Evolutionary conservation across 2,888 invertebrate species (phyloP).

Genomic region (Volucella inflata): DNA sequence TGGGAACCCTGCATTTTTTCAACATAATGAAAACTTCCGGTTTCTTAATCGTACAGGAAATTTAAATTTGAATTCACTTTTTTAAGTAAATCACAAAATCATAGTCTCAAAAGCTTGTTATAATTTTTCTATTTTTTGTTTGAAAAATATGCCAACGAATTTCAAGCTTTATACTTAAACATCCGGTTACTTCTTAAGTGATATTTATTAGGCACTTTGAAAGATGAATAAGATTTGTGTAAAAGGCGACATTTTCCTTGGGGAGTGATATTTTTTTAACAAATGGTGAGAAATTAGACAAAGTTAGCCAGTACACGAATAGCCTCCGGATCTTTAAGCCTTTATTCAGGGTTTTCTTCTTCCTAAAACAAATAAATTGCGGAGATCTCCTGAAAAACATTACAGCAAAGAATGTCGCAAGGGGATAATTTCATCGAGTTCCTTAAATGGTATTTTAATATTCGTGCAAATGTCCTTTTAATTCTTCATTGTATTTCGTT

Average conservation of each 20-base stretch:
- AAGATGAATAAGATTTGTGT: slow-evolving; percentile 44
- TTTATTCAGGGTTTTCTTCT: slow-evolving; percentile 18
- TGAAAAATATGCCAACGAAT: slow-evolving; percentile 59
- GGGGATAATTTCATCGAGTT: slow-evolving; percentile 67
- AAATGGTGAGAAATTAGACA: slow-evolving; percentile 36
- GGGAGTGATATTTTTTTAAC: slow-evolving; percentile 47
- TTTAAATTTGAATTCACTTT: too few relatives aligned
- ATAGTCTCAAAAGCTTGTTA: too few relatives aligned
- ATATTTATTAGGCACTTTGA: slow-evolving; percentile 69
- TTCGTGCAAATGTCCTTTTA: slow-evolving; percentile 69
- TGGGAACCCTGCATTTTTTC: too few relatives aligned
- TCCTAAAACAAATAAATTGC: slow-evolving; percentile 48
- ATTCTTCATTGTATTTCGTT: slow-evolving; percentile 56
- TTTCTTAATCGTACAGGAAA: too few relatives aligned
- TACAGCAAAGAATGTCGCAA: slow-evolving; percentile 27
- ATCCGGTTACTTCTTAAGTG: slow-evolving; percentile 54
- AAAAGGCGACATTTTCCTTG: slow-evolving; percentile 50
- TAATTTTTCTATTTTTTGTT: slow-evolving; percentile 11
- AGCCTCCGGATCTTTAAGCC: slow-evolving; percentile 43
- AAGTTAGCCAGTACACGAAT: slow-evolving; percentile 34
- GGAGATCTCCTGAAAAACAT: slow-evolving; percentile 26
- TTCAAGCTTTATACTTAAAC: slow-evolving; percentile 50
- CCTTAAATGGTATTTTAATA: slow-evolving; percentile 61
- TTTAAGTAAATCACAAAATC: too few relatives aligned
- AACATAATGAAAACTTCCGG: too few relatives aligned